Evolutionary conservation across 2,797 vertebrate genomes (phyloP), one percentile per base, ranked within the genome.

Genomic region (Chromobotia macracanthus): DNA sequence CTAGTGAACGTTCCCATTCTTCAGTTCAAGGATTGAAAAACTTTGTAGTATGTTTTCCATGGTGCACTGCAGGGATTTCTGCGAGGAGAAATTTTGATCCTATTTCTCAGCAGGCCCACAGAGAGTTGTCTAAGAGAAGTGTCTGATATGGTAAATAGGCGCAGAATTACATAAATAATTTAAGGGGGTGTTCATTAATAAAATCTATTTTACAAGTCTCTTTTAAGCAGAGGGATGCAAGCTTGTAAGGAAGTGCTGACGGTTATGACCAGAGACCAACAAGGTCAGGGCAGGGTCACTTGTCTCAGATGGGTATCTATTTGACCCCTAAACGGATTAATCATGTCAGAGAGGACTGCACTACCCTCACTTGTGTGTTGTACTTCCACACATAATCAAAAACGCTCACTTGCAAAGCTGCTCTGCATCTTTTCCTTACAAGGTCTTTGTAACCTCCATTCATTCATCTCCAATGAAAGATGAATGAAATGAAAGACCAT

Each of bases 101-200:
- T 66, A 18, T 65, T 77, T 80, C 72, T 58, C 65, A 51, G 31
- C 11, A 66, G 38, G 63, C 64, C 38, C 51, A 72, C 11, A 4
- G 50, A 61, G 56, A 75, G 46, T 79, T 60, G 18, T 81, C 56
- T 48, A 61, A 67, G 11, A 78, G 64, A 51, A 12, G 23, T 71
- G 69, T 55, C 58, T 58, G 65, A 65, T 84, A 77, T 79, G 79
- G 38, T 80, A 58, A 83, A 19, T 51, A 80, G 61, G 68, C 41
- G 10, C 41, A 67, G 53, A 75, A 60, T 74, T 58, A 55, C 25
- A 75, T 79, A 16, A 85, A 82, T 75, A 73, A 73, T 82, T 61
- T 71, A 64, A 13, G 25, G 64, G 35, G 60, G 10, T 41, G 35
- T 83, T 44, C 28, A 56, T 80, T 71, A 81, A 28, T 28, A 28